Base-by-base conservation (phyloP, 2,888 invertebrate genomes). In the Mycalesis mineus region DNA sequence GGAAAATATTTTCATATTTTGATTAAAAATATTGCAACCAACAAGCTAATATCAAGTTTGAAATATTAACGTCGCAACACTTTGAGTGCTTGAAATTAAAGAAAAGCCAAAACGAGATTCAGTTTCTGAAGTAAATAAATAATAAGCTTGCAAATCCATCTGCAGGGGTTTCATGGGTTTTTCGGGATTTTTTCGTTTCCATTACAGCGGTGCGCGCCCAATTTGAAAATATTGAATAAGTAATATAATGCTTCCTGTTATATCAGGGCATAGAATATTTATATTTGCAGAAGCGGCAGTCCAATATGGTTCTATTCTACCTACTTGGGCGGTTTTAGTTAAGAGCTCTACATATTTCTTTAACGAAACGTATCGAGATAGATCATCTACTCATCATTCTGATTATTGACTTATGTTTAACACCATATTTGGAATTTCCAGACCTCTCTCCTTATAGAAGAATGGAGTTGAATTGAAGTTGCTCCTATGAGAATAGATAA, bases 141-240 rank as follows among this genome's bases (percentile, higher is more conserved):
- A 78, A 88, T 78, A 69, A 76, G 70, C 72, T 73, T 68, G 68
- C 77, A 78, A 84, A 84, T 85, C 84, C 84, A 86, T 86, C 87
- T 84, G 78, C 74, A 74, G 70, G 73, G 72, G 77, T 77, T 79
- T 77, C 67, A 74, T 70, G 63, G 68, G 82, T 87, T 87, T 86
- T 57, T 61, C 41, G 53, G 36, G 45, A 28, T 45, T 53, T 53
- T 47, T 53, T 88, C 69, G 68, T 72, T 80, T 52, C 84, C 85
- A 84, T 88, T 87, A 87, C 78, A 73, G 68, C 73, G 77, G 71
- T 71, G 79, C 76, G 77, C 78, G 78, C 79, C 80, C 86, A 88
- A 86, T 87, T 87, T 84, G 80, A 75, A 82, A 84, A 86, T 86
- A 85, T 86, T 88, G 86, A 88, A 88, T 88, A 86, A 88, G 76